Conservation (phyloP, 2,113 vertebrate species). For the Mesoclemmys tuberculata region DNA sequence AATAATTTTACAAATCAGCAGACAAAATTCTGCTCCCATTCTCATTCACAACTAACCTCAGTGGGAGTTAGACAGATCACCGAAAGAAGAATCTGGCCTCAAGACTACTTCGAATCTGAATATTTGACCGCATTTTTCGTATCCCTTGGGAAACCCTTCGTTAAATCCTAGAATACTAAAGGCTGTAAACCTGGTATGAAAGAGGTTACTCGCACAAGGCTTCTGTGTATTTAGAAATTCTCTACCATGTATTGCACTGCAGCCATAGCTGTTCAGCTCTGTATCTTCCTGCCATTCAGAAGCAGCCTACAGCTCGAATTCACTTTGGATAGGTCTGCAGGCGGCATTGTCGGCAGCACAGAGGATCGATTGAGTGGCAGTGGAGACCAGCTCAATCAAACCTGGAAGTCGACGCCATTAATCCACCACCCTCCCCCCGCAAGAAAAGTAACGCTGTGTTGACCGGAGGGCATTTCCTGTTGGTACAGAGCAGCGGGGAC, state of each 20-base stretch:
- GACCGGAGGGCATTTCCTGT: too few relatives aligned
- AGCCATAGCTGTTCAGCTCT: not conserved
- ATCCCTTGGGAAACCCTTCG: not conserved
- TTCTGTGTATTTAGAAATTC: not conserved
- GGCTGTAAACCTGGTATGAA: not conserved
- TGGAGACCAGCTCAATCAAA: too few relatives aligned
- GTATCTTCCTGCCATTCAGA: not conserved
- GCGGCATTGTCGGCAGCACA: too few relatives aligned
- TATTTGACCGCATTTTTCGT: not conserved
- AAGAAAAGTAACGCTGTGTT: too few relatives aligned
- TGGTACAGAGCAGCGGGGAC: too few relatives aligned
- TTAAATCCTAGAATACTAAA: not conserved
- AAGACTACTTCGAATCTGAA: not conserved
- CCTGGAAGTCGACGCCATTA: too few relatives aligned
- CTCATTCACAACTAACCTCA: not conserved
- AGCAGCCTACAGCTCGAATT: not conserved
- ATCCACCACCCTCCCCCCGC: too few relatives aligned
- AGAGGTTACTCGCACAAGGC: not conserved
- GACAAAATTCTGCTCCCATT: not conserved
- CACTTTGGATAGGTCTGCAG: not conserved
- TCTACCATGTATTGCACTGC: fast-evolving
- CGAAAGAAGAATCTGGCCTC: not conserved
- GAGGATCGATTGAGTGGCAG: too few relatives aligned
- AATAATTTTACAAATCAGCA: not conserved
- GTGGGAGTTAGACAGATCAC: not conserved